Conservation (phyloP, 2,113 vertebrate species). For the Varanus salvator region DNA sequence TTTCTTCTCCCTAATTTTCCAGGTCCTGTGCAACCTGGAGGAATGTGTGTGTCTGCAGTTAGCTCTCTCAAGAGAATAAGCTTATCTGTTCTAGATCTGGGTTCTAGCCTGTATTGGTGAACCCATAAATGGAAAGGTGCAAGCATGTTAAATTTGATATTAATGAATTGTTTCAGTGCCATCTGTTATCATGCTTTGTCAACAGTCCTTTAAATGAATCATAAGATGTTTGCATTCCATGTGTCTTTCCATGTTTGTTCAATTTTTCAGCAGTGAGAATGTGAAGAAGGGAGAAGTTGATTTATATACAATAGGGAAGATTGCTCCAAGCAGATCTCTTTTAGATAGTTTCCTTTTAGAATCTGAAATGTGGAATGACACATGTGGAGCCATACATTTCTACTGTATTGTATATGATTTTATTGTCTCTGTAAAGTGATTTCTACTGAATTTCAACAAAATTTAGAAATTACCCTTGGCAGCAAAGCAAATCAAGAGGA, state of each 20-base stretch:
- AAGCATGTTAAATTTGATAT: neutral
- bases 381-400: neutral
- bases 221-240: neutral
- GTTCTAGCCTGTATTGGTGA: neutral
- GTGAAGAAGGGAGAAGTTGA: neutral
- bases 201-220: neutral
- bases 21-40: neutral
- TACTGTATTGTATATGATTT: neutral
- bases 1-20: neutral
- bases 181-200: neutral
- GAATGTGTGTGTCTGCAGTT: neutral
- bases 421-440: neutral
- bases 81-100: neutral
- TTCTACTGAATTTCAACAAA: neutral
- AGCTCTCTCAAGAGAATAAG: neutral
- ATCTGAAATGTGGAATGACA: constrained; percentile 13
- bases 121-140: neutral
- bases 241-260: no score
- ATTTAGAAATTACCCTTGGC: neutral
- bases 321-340: neutral
- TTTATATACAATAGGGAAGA: neutral
- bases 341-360: neutral
- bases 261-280: neutral
- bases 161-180: neutral
- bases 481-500: neutral